Conservation (phyloP, 2,797 vertebrate species). For the Melanitta fusca region DNA sequence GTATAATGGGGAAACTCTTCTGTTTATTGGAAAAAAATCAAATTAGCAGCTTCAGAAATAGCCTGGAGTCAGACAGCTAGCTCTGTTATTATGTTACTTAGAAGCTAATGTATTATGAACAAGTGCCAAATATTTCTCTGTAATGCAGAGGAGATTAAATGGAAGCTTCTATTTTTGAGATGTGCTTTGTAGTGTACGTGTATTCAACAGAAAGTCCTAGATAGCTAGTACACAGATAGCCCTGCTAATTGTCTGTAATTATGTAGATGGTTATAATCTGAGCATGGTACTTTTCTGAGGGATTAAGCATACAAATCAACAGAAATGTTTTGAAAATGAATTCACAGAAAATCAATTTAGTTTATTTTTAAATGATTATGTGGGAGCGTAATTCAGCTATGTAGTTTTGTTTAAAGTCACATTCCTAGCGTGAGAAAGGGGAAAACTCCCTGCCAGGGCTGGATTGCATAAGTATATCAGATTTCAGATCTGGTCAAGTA, state of each 20-base stretch:
- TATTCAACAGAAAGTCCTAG: slow-evolving; percentile 65
- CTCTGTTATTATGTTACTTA: slow-evolving; percentile 72
- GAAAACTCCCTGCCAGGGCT: not conserved
- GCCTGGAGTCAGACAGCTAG: slow-evolving; percentile 59
- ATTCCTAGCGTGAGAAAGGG: not conserved
- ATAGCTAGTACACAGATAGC: slow-evolving; percentile 57
- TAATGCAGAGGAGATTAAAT: slow-evolving; percentile 67
- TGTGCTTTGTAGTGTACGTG: not conserved
- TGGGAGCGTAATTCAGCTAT: not conserved
- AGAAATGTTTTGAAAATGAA: not conserved
- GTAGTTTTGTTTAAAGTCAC: not conserved
- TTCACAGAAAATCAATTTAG: not conserved
- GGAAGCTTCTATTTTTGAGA: slow-evolving; percentile 72
- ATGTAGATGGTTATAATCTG: slow-evolving; percentile 25
- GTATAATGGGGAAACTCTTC: slow-evolving; percentile 55
- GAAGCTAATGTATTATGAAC: slow-evolving; percentile 73
- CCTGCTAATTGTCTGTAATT: slow-evolving; percentile 62
- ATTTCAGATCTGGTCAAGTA: not conserved
- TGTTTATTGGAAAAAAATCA: slow-evolving; percentile 68
- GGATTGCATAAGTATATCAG: not conserved
- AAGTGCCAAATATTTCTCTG: slow-evolving; percentile 69
- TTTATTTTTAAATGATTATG: not conserved
- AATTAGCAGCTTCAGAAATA: slow-evolving; percentile 69
- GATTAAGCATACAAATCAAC: slow-evolving; percentile 7
- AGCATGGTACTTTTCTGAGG: not conserved